These are phyloP conservation scores for Glyptemys insculpta DNA, from an alignment of 2,797 vertebrate genomes.

Conservation along the genomic window DNA sequence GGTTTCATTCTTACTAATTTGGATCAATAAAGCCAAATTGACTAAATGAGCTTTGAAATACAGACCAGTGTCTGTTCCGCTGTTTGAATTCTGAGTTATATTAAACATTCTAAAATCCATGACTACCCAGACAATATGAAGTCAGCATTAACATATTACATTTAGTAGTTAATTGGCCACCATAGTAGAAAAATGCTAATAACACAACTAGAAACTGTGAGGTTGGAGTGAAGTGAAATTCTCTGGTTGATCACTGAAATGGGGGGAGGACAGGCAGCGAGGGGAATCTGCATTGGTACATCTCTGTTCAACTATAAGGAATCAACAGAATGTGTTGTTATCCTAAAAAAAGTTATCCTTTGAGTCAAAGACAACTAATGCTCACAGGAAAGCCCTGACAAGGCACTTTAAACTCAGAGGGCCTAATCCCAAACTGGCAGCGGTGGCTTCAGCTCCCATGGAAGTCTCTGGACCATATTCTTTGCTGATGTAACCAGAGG, in stretches of 20 bases:
- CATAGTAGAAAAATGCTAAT: neutral
- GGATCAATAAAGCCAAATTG: constrained; percentile 16
- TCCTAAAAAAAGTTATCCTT: constrained; percentile 58
- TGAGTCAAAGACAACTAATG: constrained; percentile 54
- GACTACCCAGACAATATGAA: neutral
- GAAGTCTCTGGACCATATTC: neutral
- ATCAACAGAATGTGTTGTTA: constrained; percentile 33
- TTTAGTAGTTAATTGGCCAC: neutral
- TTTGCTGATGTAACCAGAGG: neutral
- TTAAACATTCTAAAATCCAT: neutral
- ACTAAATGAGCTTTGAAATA: neutral
- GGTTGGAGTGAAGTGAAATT: constrained; percentile 29
- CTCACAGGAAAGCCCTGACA: constrained; percentile 59
- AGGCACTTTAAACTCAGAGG: constrained; percentile 19
- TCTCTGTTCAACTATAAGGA: constrained; percentile 58
- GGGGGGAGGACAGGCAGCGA: neutral
- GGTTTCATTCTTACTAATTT: neutral
- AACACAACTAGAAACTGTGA: neutral
- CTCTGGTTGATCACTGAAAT: neutral
- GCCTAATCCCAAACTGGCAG: constrained; percentile 25
- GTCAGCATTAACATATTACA: neutral
- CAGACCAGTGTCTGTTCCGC: neutral
- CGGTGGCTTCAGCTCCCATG: constrained; percentile 21
- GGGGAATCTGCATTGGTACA: constrained; percentile 32
- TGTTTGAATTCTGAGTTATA: neutral